Base-by-base conservation (phyloP, 2,113 vertebrate genomes). In the Labrus mixtus region DNA sequence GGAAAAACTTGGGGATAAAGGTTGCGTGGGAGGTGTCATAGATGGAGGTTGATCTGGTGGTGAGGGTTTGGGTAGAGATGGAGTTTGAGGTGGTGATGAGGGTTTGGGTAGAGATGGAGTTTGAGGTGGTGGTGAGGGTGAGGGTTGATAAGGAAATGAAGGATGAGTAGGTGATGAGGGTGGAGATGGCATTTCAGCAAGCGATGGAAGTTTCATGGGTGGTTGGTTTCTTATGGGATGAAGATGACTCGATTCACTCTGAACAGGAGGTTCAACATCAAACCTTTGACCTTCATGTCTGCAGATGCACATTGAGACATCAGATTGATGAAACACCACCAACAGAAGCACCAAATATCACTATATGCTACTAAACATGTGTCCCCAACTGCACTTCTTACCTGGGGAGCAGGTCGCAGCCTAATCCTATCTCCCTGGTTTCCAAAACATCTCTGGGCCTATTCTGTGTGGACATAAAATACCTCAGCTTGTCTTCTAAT, bases 401-500 rank as follows among this genome's bases (percentile, higher is more conserved):
- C 98, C 97, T 96, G 85, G 88, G 90, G 55, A 94, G 93, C 78
- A 97, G 92, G 91, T 98, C 94, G 81, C 96, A 97, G 83, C 89
- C 95, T 65, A 97, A 95, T 86, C 94, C 96, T 33, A 95, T 86
- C 56, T 98, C 97, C 91, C 92, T 96, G 62, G 95, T 98, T 91
- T 97, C 93, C 69, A 87, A 73, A 83, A 65, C 82, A 29, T 73
- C 88, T 54, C 43, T 73, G 3, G 84, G 72, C 13, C 43, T 88
- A 84, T 82, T 94, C 93, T 97, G 91, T 94, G 83, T 85, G 95
- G 96, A 85, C 93, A 95, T 95, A 95, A 97, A 95, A 91, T 96
- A 97, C 92, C 97, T 97, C 93, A 98, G 84, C 88, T 96, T 97
- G 94, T 97, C 97, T 93, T 98, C 97, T 88, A 98, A 94, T 90